Conservation (phyloP, 2,797 vertebrate species). For the Cheirogaleus major region DNA sequence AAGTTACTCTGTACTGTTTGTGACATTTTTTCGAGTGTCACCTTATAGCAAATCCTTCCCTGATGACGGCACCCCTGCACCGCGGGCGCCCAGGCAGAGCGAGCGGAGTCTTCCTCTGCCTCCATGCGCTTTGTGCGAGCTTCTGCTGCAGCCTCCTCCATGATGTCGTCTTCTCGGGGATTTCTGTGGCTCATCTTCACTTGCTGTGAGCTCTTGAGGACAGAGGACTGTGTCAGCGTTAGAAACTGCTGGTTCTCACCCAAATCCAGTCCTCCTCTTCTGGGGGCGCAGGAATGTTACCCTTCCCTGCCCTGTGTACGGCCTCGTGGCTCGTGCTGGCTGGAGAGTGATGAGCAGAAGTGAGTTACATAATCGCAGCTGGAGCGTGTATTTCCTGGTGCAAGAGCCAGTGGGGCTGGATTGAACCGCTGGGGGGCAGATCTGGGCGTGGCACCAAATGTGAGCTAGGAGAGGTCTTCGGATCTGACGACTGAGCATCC, state of each 20-base stretch:
- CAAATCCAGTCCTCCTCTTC: not conserved
- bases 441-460: not conserved
- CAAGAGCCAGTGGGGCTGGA: not conserved
- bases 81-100: rapidly evolving
- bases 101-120: not conserved
- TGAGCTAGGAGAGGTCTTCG: not conserved
- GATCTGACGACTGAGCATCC: rapidly evolving
- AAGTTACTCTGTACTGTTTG: not conserved
- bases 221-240: not conserved
- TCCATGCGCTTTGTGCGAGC: rapidly evolving
- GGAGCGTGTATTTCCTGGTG: not conserved
- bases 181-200: not conserved
- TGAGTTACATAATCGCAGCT: not conserved
- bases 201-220: not conserved
- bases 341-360: not conserved
- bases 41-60: not conserved
- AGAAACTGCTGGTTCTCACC: not conserved
- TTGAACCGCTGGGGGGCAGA: not conserved
- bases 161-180: not conserved
- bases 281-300: too few relatives aligned
- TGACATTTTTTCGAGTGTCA: not conserved
- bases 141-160: not conserved
- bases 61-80: rapidly evolving
- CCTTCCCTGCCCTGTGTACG: not conserved
- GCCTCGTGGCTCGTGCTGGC: not conserved